Percentiles rank a stretch among this genome's conserved stretches.
Conservation (phyloP, 2,888 invertebrate species). For the Troides oblongomaculatus region DNA sequence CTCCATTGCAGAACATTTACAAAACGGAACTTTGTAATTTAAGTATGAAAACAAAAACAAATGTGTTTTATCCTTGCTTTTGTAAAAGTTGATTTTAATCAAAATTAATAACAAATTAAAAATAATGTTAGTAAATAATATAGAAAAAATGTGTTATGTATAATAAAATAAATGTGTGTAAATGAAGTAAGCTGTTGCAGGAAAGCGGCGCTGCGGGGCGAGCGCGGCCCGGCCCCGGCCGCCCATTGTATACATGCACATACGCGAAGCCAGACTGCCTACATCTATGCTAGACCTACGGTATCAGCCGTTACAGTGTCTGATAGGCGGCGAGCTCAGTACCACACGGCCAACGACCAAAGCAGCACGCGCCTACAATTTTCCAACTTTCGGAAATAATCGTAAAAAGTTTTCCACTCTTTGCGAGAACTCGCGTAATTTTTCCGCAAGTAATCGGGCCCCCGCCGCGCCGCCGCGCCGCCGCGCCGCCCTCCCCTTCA, state of each 20-base stretch:
- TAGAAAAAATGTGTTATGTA: neutral
- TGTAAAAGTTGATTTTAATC: too few relatives aligned
- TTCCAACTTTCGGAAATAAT: constrained; percentile 34
- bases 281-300: constrained; percentile 66
- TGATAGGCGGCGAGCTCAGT: constrained; percentile 65
- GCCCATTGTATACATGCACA: constrained; percentile 28
- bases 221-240: constrained; percentile 9
- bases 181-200: too few relatives aligned
- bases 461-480: neutral
- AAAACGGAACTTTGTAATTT: too few relatives aligned
- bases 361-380: constrained; percentile 59
- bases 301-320: constrained; percentile 60
- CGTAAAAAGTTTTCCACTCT: constrained; percentile 38
- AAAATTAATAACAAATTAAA: too few relatives aligned
- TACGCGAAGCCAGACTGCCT: constrained; percentile 36
- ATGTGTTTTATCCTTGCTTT: too few relatives aligned
- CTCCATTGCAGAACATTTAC: neutral
- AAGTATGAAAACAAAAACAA: too few relatives aligned
- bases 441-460: neutral
- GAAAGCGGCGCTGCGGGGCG: too few relatives aligned
- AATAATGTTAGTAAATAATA: neutral
- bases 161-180: too few relatives aligned
- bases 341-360: constrained; percentile 55
- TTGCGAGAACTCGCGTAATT: constrained; percentile 19
- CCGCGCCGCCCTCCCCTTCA: constrained; percentile 7